Conservation (phyloP, 2,888 invertebrate genomes). For the Drosophila recens region DNA sequence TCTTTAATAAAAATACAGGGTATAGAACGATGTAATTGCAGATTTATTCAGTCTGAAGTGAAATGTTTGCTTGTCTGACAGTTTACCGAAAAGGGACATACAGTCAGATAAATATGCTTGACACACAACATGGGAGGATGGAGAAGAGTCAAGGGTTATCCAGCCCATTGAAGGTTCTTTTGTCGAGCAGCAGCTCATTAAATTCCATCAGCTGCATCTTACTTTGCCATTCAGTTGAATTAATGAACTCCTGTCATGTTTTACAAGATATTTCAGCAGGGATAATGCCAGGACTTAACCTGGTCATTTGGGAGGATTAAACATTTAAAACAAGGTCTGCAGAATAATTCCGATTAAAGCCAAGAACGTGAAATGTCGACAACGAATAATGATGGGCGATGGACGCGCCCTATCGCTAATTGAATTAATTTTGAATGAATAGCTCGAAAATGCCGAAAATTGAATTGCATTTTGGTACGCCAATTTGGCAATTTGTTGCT, state of each 20-base stretch:
- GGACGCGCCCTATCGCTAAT: slow-evolving; percentile 42
- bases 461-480: slow-evolving; percentile 58
- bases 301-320: background rate
- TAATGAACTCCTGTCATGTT: slow-evolving; percentile 34
- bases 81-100: slow-evolving; percentile 32
- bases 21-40: slow-evolving; percentile 57
- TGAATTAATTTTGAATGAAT: slow-evolving; percentile 66
- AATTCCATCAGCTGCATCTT: slow-evolving; percentile 37
- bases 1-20: background rate
- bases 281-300: background rate
- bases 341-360: slow-evolving; percentile 17
- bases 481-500: slow-evolving; percentile 46
- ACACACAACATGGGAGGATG: background rate
- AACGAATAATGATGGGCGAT: background rate
- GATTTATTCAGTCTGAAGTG: slow-evolving; percentile 46
- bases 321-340: slow-evolving; percentile 8
- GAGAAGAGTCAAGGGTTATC: slow-evolving; percentile 5
- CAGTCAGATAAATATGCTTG: slow-evolving; percentile 6
- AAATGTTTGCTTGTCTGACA: slow-evolving; percentile 56
- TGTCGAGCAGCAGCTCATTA: slow-evolving; percentile 42
- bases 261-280: slow-evolving; percentile 3
- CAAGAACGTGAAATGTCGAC: background rate
- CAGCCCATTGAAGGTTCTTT: slow-evolving; percentile 24
- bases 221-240: slow-evolving; percentile 19
- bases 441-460: slow-evolving; percentile 51